Conservation (phyloP, 2,797 vertebrate genomes). For the Tympanoctomys barrerae region DNA sequence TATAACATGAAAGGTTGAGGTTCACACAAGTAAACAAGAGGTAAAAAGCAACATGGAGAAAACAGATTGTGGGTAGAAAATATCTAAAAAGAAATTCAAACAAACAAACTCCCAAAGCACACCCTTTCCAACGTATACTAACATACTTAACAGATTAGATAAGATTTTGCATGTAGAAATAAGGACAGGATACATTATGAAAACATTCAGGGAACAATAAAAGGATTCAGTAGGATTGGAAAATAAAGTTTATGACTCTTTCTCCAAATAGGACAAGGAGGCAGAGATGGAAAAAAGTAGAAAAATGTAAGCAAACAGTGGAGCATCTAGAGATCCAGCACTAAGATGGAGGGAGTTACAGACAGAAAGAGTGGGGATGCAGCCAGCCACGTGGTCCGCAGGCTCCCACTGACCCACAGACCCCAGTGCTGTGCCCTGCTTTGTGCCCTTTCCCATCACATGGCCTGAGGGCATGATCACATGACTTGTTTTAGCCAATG, state of each 20-base stretch:
- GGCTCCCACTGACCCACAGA: neutral
- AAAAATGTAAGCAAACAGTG: neutral
- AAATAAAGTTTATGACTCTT: neutral
- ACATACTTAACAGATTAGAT: neutral
- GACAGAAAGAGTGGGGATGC: neutral
- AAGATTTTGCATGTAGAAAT: neutral
- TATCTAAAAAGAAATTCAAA: neutral
- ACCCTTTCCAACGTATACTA: neutral
- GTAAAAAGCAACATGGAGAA: neutral
- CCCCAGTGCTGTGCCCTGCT: neutral
- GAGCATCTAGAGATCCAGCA: neutral
- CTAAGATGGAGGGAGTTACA: neutral
- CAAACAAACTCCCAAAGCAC: neutral
- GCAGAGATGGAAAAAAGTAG: neutral
- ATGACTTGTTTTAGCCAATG: neutral
- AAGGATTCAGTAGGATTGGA: neutral
- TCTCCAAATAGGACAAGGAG: neutral
- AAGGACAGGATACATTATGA: neutral
- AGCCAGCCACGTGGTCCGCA: too few species aligned
- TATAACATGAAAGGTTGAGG: neutral
- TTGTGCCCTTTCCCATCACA: neutral
- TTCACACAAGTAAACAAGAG: neutral
- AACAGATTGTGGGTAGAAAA: neutral
- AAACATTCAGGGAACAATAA: neutral
- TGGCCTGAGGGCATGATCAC: neutral